These are phyloP conservation scores for Caenorhabditis plicata DNA, from an alignment of 2,888 invertebrate genomes.

Conservation along the genomic window DNA sequence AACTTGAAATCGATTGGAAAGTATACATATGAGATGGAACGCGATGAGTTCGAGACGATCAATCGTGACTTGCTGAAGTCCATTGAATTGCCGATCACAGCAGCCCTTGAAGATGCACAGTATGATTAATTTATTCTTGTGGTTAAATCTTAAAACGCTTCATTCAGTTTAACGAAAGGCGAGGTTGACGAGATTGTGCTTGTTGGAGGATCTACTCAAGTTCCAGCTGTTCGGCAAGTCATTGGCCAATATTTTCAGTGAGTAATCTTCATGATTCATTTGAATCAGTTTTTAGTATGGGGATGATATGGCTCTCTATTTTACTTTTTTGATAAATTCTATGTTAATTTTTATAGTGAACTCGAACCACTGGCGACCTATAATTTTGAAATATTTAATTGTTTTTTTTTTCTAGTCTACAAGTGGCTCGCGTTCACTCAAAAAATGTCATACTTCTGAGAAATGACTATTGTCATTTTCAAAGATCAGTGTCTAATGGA, in stretches of 20 bases:
- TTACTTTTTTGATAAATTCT: too few relatives aligned
- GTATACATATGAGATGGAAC: conserved; percentile 63
- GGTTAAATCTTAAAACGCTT: not conserved
- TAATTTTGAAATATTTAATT: not conserved
- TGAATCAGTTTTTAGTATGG: not conserved
- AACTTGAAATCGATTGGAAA: conserved; percentile 63
- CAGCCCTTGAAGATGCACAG: conserved; percentile 66
- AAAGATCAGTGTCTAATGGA: too few relatives aligned
- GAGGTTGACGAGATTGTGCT: conserved; percentile 69
- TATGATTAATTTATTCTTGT: conserved; percentile 43
- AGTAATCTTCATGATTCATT: not conserved
- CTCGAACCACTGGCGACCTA: too few relatives aligned
- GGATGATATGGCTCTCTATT: too few relatives aligned
- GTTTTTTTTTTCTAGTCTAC: too few relatives aligned
- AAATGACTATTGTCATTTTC: too few relatives aligned
- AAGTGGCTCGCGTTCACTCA: too few relatives aligned
- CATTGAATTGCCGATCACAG: conserved; percentile 68
- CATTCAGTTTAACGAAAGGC: too few relatives aligned
- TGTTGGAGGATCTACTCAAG: conserved; percentile 70
- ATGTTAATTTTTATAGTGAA: too few relatives aligned
- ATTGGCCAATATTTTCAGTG: conserved; percentile 67
- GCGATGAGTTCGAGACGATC: conserved; percentile 68
- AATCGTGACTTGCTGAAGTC: conserved; percentile 68
- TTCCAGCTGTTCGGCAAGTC: conserved; percentile 68
- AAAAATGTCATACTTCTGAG: too few relatives aligned